These are phyloP conservation scores for Scrobipalpa costella DNA, from an alignment of 2,888 invertebrate genomes.

Conservation along the genomic window DNA sequence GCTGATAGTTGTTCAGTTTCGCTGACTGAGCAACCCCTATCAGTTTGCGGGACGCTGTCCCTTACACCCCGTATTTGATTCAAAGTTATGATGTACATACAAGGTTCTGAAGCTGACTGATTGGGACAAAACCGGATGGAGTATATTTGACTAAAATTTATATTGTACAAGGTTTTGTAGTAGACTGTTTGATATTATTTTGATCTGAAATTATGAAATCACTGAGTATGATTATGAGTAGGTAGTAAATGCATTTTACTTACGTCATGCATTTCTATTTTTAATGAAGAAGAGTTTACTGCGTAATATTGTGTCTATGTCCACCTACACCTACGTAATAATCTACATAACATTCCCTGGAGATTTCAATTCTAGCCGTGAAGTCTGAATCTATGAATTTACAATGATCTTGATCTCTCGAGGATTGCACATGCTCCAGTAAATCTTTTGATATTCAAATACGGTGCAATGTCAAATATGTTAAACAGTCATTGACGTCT, in stretches of 20 bases:
- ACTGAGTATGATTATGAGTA: background rate
- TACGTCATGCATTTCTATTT: background rate
- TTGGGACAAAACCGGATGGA: too few species aligned
- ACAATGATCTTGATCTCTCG: slow-evolving; percentile 9
- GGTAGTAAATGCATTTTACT: background rate
- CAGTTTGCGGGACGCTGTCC: too few species aligned
- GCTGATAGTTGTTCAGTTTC: too few species aligned
- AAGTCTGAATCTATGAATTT: slow-evolving; percentile 20
- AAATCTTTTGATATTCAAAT: slow-evolving; percentile 11
- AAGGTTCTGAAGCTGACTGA: too few species aligned
- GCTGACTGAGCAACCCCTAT: too few species aligned
- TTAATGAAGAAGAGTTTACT: background rate
- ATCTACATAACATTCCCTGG: background rate
- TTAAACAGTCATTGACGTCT: slow-evolving; percentile 5
- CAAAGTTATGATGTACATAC: too few species aligned
- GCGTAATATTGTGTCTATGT: slow-evolving; percentile 1
- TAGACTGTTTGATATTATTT: too few species aligned
- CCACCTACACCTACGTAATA: background rate
- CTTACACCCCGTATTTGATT: too few species aligned
- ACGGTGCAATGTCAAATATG: slow-evolving; percentile 5
- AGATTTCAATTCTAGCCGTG: slow-evolving; percentile 7
- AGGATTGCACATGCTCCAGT: slow-evolving; percentile 3
- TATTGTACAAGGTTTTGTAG: too few species aligned
- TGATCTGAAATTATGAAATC: too few species aligned
- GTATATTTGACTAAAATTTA: too few species aligned